Evolutionary conservation across 2,113 vertebrate genomes (phyloP).

Genomic region (Triplophysa siluroides): DNA sequence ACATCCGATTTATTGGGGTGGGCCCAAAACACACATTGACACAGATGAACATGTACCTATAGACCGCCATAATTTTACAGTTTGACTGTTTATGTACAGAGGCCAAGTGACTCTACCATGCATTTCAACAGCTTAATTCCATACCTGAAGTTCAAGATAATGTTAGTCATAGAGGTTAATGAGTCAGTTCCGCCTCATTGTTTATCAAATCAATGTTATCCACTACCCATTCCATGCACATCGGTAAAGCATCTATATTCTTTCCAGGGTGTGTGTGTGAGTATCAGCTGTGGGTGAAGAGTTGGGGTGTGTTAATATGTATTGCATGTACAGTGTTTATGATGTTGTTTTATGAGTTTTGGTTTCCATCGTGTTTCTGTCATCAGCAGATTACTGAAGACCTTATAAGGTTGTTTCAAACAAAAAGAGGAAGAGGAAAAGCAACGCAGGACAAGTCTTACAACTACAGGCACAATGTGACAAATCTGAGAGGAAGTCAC

Average conservation of each 20-base stretch:
- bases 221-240: background rate
- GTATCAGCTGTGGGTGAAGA: background rate
- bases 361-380: slow-evolving; percentile 6
- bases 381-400: slow-evolving; percentile 22
- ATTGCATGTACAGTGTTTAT: background rate
- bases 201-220: slow-evolving; percentile 10
- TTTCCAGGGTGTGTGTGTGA: slow-evolving; percentile 36
- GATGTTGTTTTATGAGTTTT: slow-evolving; percentile 2
- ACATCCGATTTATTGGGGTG: background rate
- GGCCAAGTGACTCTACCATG: background rate
- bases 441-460: slow-evolving; percentile 8
- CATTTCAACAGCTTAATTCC: background rate
- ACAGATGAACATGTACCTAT: background rate
- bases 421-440: slow-evolving; percentile 36
- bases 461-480: slow-evolving; percentile 32
- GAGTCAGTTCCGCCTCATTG: slow-evolving; percentile 13
- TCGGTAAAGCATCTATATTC: slow-evolving; percentile 1
- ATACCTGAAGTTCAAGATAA: slow-evolving; percentile 11
- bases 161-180: background rate
- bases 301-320: slow-evolving; percentile 14
- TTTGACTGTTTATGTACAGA: slow-evolving; percentile 3
- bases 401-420: slow-evolving; percentile 51
- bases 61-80: background rate
- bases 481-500: slow-evolving; percentile 41
- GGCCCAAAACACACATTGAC: background rate